Percentiles rank a stretch among this genome's conserved stretches.
phyloP scores from a whole-genome alignment of 2,113 vertebrate genomes.

The Callopanchax toddi region DNA sequence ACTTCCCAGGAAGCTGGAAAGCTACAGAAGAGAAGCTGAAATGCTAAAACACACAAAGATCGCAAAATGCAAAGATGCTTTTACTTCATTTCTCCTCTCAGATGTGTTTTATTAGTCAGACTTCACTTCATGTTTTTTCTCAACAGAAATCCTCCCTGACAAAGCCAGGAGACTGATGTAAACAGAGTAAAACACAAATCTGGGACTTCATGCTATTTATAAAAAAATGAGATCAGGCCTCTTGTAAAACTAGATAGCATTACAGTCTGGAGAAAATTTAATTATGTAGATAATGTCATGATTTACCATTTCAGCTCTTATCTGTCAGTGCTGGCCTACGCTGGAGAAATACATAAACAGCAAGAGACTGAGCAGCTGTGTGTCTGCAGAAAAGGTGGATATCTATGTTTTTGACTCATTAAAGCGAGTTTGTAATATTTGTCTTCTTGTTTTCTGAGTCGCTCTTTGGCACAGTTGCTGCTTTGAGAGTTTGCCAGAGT shows the following conservation, averaged over 20 bases:
- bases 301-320: conserved; percentile 50
- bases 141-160: conserved; percentile 26
- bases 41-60: conserved; percentile 23
- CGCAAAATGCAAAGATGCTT: too few species aligned
- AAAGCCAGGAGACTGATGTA: conserved; percentile 40
- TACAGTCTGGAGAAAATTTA: conserved; percentile 42
- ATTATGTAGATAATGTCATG: conserved; percentile 41
- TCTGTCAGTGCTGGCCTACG: conserved; percentile 10
- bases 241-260: conserved; percentile 56
- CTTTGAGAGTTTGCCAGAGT: conserved; percentile 16
- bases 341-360: conserved; percentile 21
- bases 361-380: too few species aligned
- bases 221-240: conserved; percentile 72
- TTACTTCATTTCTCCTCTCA: neutral
- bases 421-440: conserved; percentile 13
- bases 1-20: too few species aligned
- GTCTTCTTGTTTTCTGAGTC: conserved; percentile 7
- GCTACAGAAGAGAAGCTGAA: too few species aligned
- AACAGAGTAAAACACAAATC: conserved; percentile 52
- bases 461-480: conserved; percentile 8
- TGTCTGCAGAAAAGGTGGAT: too few species aligned
- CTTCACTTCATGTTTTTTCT: conserved; percentile 10
- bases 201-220: conserved; percentile 74
- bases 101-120: conserved; percentile 9
- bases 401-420: conserved; percentile 4